Evolutionary conservation across 2,797 vertebrate genomes (phyloP), one percentile per base, ranked within the genome.

Genomic region (Rachycentron canadum): DNA sequence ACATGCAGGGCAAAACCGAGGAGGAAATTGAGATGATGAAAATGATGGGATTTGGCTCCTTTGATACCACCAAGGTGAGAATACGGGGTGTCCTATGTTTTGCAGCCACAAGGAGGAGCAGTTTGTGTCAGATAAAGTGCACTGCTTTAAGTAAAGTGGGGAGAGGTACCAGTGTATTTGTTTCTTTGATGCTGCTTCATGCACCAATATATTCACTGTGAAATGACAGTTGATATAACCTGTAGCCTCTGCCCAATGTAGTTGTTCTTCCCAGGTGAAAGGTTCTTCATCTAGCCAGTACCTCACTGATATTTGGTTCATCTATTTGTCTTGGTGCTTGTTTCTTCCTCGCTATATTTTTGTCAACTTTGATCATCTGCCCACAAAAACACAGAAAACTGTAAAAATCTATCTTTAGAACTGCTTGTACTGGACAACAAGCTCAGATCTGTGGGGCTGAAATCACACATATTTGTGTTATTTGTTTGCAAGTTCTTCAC

Each of bases 1-100:
- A 99, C 85, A 92, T 99, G 93, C 92, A 99, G 82, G 98, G 97
- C 21, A 99, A 99, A 92, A 98, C 98, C 0, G 97, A 99, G 47
- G 98, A 99, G 83, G 98, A 99, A 84, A 99, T 99, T 0, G 98
- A 99, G 93, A 99, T 99, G 98, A 98, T 99, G 96, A 99, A 99
- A 79, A 79, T 90, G 71, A 99, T 99, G 98, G 98, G 98, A 10
- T 99, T 99, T 75, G 89, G 89, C 50, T 88, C 95, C 2, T 99
- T 99, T 55, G 94, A 98, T 76, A 95, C 91, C 4, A 96, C 96
- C 0, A 99, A 99, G 95, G 98, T 98, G 86, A 96, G 95, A 28
- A 7, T 52, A 72, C 38, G 3, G 4, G 6, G 3, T 61, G 61
- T 38, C n/a, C 13, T 69, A 3, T 21, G 52, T 4, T 34, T n/a